Evolutionary conservation across 2,797 vertebrate genomes (phyloP).

Genomic region (Megalops cyprinoides): DNA sequence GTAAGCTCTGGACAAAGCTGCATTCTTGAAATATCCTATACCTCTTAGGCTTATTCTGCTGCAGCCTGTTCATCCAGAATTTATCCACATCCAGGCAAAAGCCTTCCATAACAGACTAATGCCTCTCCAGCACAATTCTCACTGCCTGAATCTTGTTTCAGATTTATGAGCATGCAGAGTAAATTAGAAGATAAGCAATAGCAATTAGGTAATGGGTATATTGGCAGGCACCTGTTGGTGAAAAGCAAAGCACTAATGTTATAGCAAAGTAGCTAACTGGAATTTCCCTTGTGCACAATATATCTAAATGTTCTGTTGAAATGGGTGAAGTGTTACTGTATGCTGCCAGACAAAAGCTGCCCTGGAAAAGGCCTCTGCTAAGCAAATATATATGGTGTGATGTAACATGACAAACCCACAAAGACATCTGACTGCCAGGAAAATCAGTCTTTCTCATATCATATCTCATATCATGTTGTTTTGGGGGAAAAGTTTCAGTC

Average conservation of each 20-base stretch:
- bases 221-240: neutral
- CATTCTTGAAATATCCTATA: neutral
- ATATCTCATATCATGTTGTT: too few species aligned
- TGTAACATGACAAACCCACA: neutral
- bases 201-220: neutral
- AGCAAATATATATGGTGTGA: neutral
- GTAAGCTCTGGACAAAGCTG: neutral
- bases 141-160: neutral
- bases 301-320: neutral
- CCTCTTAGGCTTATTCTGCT: neutral
- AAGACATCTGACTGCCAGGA: neutral
- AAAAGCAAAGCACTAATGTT: too few species aligned
- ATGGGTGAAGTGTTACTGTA: neutral
- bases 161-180: neutral
- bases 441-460: neutral
- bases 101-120: neutral
- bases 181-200: neutral
- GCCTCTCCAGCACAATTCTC: neutral
- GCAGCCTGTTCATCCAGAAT: too few species aligned
- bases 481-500: too few species aligned
- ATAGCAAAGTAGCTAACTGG: too few species aligned
- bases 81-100: neutral
- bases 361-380: neutral
- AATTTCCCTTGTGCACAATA: too few species aligned
- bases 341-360: neutral